Evolutionary conservation across 2,888 invertebrate species (phyloP), one percentile per base, ranked within the genome.

Genomic region (Teleogryllus oceanicus): DNA sequence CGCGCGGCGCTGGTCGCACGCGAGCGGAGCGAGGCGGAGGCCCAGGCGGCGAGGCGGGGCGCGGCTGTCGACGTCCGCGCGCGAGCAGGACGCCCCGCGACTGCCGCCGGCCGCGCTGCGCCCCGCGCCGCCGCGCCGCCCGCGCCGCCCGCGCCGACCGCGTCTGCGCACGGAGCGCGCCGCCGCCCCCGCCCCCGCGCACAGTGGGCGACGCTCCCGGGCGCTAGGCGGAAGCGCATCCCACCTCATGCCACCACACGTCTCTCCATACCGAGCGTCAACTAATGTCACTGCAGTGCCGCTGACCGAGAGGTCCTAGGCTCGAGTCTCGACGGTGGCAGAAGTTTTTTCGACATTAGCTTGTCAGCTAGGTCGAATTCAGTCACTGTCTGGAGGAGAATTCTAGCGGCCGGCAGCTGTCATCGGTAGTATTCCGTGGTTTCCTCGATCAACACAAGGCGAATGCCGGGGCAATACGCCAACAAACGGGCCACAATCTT

Each of bases 201-300:
- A 62, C n/a, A n/a, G n/a, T n/a, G n/a, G 16, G 62, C 62, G 62
- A 13, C 1, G 62, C 62, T n/a, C 4, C 62, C 3, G 3, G n/a
- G n/a, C 62, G 62, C 62, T 16, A 11, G 37, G 37, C 37, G 0
- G 8, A 37, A 37, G 5, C 21, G 21, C 21, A 21, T 37, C 8
- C 37, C 0, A 37, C 5, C 0, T 0, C 37, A 0, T 0, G 8
- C 5, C 8, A 37, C 37, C 1, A 1, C 37, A 37, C 8, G 37
- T 37, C 37, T 37, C 37, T 37, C 8, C 8, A 8, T 1, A 37
- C 8, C 24, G 21, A 1, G 21, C 21, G 21, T 21, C 21, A 21
- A 1, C 21, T 21, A 1, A 21, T 21, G 21, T 21, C 21, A 21
- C 21, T 21, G 21, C 21, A 21, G 21, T 21, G 21, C 21, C 21